Conservation (phyloP, 2,113 vertebrate species). For the Xyliphius kryptos region DNA sequence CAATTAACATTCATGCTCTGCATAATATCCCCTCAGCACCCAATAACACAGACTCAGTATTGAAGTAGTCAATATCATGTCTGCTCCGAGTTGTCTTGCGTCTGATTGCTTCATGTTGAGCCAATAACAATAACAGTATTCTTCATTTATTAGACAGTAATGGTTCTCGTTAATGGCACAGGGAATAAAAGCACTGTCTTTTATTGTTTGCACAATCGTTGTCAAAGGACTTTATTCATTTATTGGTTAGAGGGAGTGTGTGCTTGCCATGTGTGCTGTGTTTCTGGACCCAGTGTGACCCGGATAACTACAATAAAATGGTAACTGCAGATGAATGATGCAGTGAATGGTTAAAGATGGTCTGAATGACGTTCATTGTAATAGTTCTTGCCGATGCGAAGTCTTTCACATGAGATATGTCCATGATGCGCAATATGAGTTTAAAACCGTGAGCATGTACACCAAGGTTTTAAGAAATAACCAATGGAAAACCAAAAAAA, state of each 20-base stretch:
- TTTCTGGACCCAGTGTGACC: background rate
- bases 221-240: constrained; percentile 21
- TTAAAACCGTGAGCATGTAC: too few species aligned
- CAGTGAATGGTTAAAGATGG: too few species aligned
- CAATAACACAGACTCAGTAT: constrained; percentile 12
- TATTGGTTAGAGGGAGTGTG: background rate
- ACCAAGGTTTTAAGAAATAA: too few species aligned
- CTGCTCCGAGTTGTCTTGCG: constrained; percentile 11
- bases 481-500: too few species aligned
- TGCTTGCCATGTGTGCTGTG: background rate
- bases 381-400: too few species aligned
- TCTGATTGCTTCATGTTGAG: constrained; percentile 21
- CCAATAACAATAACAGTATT: constrained; percentile 17
- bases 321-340: background rate
- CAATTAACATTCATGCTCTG: constrained; percentile 8
- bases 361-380: too few species aligned
- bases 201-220: constrained; percentile 24
- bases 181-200: constrained; percentile 5
- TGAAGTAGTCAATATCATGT: constrained; percentile 10
- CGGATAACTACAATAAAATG: background rate
- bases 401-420: too few species aligned
- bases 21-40: constrained; percentile 15
- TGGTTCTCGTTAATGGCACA: constrained; percentile 13
- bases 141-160: constrained; percentile 10
- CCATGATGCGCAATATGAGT: too few species aligned